phyloP scores from a whole-genome alignment of 2,113 vertebrate species.

The Sminthopsis crassicaudata region DNA sequence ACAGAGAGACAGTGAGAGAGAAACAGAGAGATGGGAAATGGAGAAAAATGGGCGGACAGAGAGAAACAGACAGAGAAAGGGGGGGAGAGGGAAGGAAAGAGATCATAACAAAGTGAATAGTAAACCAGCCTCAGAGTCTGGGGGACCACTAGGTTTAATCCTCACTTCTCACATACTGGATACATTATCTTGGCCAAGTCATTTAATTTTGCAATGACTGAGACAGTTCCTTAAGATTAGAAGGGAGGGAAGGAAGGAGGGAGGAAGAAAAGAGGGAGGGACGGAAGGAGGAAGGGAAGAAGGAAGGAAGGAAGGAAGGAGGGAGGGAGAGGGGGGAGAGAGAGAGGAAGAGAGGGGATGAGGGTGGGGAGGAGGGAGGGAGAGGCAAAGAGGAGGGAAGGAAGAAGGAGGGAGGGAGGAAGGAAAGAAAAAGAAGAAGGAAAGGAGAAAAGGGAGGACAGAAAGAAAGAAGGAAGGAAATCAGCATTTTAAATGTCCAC shows the following conservation, averaged over 20 bases:
- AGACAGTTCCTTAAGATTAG: not conserved
- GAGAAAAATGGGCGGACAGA: not conserved
- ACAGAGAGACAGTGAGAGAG: too few relatives aligned
- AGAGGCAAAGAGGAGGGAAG: too few relatives aligned
- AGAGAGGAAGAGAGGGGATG: too few relatives aligned
- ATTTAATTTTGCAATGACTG: not conserved
- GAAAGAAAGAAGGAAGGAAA: too few relatives aligned
- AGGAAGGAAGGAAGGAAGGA: too few relatives aligned
- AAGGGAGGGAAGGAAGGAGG: not conserved
- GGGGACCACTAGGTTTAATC: not conserved
- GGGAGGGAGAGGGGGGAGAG: too few relatives aligned
- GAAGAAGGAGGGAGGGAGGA: too few relatives aligned
- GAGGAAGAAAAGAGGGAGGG: too few relatives aligned
- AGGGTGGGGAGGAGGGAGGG: too few relatives aligned
- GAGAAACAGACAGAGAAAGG: not conserved
- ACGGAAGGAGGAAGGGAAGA: too few relatives aligned
- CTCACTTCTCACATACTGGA: not conserved
- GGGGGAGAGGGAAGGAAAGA: not conserved
- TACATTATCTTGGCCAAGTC: not conserved
- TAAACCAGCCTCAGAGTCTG: not conserved
- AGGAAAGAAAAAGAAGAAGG: not conserved
- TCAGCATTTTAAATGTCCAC: too few relatives aligned
- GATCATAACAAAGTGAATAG: not conserved
- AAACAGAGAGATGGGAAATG: not conserved
- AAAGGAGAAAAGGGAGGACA: not conserved